phyloP scores from a whole-genome alignment of 2,888 invertebrate species.

The Cosmorhoe ocellata region DNA sequence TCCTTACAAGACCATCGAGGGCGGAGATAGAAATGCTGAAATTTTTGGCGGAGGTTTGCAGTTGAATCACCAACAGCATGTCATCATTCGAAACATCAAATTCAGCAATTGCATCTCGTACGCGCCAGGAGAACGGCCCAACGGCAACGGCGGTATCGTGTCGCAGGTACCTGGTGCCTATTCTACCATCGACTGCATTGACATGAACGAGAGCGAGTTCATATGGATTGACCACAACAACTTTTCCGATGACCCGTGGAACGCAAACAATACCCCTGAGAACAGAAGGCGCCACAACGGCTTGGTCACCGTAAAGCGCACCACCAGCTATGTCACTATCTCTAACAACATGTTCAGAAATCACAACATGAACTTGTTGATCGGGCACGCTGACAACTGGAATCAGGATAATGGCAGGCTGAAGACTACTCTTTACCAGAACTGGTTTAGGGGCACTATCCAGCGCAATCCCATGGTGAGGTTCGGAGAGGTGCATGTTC shows the following conservation, averaged over 20 bases:
- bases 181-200: slow-evolving; percentile 1
- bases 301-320: slow-evolving; percentile 5
- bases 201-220: slow-evolving; percentile 3
- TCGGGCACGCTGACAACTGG: slow-evolving; percentile 12
- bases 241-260: slow-evolving; percentile 25
- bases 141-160: slow-evolving; percentile 15
- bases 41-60: slow-evolving; percentile 16
- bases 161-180: slow-evolving; percentile 5
- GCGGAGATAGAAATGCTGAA: slow-evolving; percentile 10
- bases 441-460: slow-evolving; percentile 19
- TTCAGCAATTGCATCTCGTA: slow-evolving; percentile 12
- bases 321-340: neutral
- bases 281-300: slow-evolving; percentile 15
- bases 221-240: slow-evolving; percentile 20
- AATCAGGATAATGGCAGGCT: slow-evolving; percentile 11
- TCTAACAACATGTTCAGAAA: slow-evolving; percentile 25
- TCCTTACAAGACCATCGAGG: slow-evolving; percentile 13
- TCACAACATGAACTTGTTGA: slow-evolving; percentile 19
- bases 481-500: no score
- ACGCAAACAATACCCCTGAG: slow-evolving; percentile 2
- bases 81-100: slow-evolving; percentile 20
- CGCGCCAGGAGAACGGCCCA: slow-evolving; percentile 15
- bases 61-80: slow-evolving; percentile 7
- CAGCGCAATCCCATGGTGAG: slow-evolving; percentile 24
- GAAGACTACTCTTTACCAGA: slow-evolving; percentile 12